Base-by-base conservation (phyloP, 2,797 vertebrate species). In the Eurystomus glaucurus region DNA sequence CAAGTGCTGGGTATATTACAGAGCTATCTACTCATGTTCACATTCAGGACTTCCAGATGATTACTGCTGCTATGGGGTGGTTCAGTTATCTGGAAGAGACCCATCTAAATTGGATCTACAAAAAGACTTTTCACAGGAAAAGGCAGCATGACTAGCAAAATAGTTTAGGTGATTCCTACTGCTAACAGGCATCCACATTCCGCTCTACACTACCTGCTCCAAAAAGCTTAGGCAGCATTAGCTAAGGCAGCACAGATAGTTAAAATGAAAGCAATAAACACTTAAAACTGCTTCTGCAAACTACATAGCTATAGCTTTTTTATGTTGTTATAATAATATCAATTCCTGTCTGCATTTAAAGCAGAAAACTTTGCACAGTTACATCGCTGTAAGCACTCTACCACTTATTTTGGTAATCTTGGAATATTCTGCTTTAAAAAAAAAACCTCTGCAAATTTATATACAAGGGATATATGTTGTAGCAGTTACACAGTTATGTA, bases 271-370 rank as follows among this genome's bases (percentile, higher is more conserved):
- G 14, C 57, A 79, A 68, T 23, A 52, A 66, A 33, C 18, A 68
- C 21, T 69, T 85, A 9, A 81, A 96, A 78, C 9, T 26, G 60
- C 61, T 85, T 83, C 64, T 90, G n/a, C 18, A 94, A 87, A 45
- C 17, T 62, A 69, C 1, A 2, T 11, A 79, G 17, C 29, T n/a
- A 8, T 11, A 58, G 39, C 20, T 66, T 55, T 90, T 51, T n/a
- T 6, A 72, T 29, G 37, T 2, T 54, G 22, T 62, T 33, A 58
- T 0, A 64, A 16, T 11, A 60, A 5, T 55, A 72, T 21, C 16
- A 87, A 64, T 51, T 89, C 41, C 26, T 60, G 22, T 37, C 33
- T 88, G 43, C 31, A 70, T 72, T 92, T 85, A 72, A 93, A 94
- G 46, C 37, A 88, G 39, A 75, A 90, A 84, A 77, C 33, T 37